Evolutionary conservation across 2,797 vertebrate genomes (phyloP).

Genomic region (Naso thynnoides): DNA sequence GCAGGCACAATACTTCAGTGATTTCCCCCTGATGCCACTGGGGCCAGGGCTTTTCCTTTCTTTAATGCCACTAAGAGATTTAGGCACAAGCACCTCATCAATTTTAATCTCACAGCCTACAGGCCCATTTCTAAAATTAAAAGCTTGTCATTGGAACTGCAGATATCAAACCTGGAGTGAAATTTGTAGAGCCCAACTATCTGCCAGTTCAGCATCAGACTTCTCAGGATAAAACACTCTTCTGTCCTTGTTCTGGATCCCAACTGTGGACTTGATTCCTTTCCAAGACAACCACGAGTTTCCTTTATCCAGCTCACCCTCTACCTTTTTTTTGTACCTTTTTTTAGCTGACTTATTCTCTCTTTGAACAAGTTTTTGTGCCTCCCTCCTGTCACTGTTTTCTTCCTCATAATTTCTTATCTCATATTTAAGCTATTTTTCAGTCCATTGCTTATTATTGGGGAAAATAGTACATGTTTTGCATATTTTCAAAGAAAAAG

Average conservation of each 20-base stretch:
- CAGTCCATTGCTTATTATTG: neutral
- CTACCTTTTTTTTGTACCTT: neutral
- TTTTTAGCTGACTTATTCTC: neutral
- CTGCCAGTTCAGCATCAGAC: too few species aligned
- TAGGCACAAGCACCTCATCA: neutral
- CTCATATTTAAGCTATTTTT: too few species aligned
- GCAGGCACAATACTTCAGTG: neutral
- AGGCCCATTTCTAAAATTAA: neutral
- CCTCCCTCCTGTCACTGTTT: too few species aligned
- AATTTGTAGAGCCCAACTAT: too few species aligned
- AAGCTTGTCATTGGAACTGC: neutral
- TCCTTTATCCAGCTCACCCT: neutral
- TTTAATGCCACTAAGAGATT: neutral
- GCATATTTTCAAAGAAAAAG: neutral
- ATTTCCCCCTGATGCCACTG: neutral
- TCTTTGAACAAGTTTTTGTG: neutral
- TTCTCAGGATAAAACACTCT: too few species aligned
- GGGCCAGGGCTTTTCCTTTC: neutral
- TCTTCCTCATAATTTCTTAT: neutral
- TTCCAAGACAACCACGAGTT: too few species aligned
- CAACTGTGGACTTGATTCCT: too few species aligned
- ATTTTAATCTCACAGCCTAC: slow-evolving; percentile 7
- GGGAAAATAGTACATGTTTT: neutral
- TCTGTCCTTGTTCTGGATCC: too few species aligned
- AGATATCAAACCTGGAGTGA: neutral